Percentiles rank a stretch among this genome's conserved stretches.
These are phyloP conservation scores for Thalpophila matura DNA, from an alignment of 2,888 invertebrate genomes.

Conservation along the genomic window DNA sequence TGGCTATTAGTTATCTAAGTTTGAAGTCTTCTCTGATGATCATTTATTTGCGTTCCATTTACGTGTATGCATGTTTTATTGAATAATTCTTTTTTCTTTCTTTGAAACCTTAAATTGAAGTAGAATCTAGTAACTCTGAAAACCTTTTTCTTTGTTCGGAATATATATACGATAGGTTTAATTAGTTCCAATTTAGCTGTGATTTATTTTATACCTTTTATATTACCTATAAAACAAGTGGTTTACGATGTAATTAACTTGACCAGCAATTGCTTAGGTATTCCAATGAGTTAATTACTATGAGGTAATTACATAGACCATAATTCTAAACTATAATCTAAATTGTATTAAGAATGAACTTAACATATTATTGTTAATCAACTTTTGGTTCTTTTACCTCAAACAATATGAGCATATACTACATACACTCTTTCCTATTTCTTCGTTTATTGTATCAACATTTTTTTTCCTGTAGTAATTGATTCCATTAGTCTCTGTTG, in stretches of 20 bases:
- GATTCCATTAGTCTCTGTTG: conserved; percentile 52
- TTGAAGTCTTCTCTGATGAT: not conserved
- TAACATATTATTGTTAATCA: not conserved
- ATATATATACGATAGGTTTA: conserved; percentile 4
- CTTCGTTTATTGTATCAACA: not conserved
- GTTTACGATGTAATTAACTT: conserved; percentile 27
- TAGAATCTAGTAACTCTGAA: too few relatives aligned
- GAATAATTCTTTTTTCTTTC: not conserved
- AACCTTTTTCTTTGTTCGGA: not conserved
- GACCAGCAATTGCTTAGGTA: conserved; percentile 20
- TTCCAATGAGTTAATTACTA: conserved; percentile 18
- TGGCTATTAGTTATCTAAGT: not conserved
- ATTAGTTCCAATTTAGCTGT: not conserved
- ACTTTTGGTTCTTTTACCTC: not conserved
- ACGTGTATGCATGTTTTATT: not conserved
- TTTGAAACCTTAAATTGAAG: not conserved
- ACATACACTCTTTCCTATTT: conserved; percentile 4
- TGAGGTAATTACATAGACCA: conserved; percentile 3
- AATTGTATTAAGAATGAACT: not conserved
- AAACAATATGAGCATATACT: too few relatives aligned
- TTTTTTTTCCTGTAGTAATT: conserved; percentile 46
- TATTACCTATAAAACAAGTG: not conserved
- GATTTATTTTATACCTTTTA: conserved; percentile 12
- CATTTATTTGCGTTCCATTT: too few relatives aligned
- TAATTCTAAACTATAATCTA: not conserved